phyloP scores from a whole-genome alignment of 2,888 invertebrate genomes.

The Apoderus coryli region DNA sequence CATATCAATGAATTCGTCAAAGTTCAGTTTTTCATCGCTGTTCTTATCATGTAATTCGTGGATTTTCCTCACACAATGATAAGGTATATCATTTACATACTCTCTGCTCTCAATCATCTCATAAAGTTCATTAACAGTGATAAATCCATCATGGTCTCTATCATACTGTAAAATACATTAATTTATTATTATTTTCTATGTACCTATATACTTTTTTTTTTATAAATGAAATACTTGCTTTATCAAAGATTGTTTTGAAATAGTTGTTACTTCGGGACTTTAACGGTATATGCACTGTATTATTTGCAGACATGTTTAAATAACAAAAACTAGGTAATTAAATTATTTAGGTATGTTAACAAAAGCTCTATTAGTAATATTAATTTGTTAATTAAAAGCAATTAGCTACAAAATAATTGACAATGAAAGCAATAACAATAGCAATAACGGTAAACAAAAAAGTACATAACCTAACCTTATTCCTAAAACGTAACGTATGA shows the following conservation, averaged over 20 bases:
- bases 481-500: too few relatives aligned
- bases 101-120: conserved; percentile 44
- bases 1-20: conserved; percentile 59
- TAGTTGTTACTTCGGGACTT: conserved; percentile 18
- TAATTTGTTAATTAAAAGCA: too few relatives aligned
- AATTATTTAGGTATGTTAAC: too few relatives aligned
- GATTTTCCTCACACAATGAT: conserved; percentile 43
- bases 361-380: too few relatives aligned
- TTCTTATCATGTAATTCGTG: conserved; percentile 49
- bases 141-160: conserved; percentile 52
- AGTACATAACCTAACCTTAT: too few relatives aligned
- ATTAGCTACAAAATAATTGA: too few relatives aligned
- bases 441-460: too few relatives aligned
- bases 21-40: conserved; percentile 51
- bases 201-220: too few relatives aligned
- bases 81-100: conserved; percentile 52
- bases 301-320: background rate
- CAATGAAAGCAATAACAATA: too few relatives aligned
- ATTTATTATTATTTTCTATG: too few relatives aligned
- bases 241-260: conserved; percentile 22
- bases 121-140: conserved; percentile 51
- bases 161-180: conserved; percentile 53
- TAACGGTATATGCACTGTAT: conserved; percentile 12
- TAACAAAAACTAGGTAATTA: too few relatives aligned
- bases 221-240: conserved; percentile 19